Base-by-base conservation (phyloP, 2,797 vertebrate genomes). In the Catostomus latipinnis region DNA sequence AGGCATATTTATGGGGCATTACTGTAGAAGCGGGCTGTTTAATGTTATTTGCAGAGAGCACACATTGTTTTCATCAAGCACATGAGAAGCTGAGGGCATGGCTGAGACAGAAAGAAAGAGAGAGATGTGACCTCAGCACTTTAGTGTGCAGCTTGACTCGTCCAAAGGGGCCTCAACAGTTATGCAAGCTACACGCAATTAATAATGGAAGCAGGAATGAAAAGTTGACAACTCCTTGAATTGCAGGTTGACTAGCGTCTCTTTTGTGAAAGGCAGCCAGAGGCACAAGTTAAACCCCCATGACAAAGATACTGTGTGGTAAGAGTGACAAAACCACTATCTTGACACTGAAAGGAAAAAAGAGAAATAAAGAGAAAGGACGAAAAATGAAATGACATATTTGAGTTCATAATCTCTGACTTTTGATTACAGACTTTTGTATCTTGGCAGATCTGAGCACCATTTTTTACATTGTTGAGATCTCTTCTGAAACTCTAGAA, bases 1-100 rank as follows among this genome's bases (percentile, higher is more conserved):
- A 84, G 90, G 89, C 89, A 92, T 92, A 91, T 93, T 93, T 92
- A 93, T 91, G 88, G 87, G 85, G 87, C 88, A 89, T 92, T 92
- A 88, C 88, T 86, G 88, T 82, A 87, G 83, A 80, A 91, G 86
- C 9, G 34, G 84, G 74, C 87, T 90, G 86, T 93, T 91, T 91
- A 90, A 93, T 93, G 86, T 90, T 92, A 88, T 92, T 92, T 92
- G 87, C 91, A 90, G 87, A 90, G 87, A 90, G 88, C 88, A 89
- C 91, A 92, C 87, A 88, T 92, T 93, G 91, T 92, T 93, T 89
- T 79, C 86, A 92, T 92, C 86, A 92, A 84, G 90, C 86, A 84
- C 81, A 88, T 69, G 83, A 89, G 84, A 89, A 89, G 86, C 86
- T 75, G 82, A 89, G 86, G 87, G 88, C 86, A 76, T 77, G 86